These are phyloP conservation scores for Pitta sordida DNA, from an alignment of 2,113 vertebrate genomes.

Conservation along the genomic window DNA sequence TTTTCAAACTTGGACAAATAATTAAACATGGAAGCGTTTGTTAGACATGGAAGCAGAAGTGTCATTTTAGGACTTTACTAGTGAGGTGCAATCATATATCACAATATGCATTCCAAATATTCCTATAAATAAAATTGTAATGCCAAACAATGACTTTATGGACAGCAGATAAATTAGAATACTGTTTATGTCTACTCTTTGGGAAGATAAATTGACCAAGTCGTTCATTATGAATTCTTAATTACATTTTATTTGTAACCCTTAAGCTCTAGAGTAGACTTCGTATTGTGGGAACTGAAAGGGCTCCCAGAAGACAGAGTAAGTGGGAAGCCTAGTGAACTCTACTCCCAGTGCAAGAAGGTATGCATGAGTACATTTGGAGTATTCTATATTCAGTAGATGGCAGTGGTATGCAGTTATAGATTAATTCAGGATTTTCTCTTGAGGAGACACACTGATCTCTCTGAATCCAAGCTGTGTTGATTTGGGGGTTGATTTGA, in stretches of 20 bases:
- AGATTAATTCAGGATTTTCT: conserved; percentile 4
- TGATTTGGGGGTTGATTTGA: not conserved
- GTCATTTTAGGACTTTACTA: not conserved
- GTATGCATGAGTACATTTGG: not conserved
- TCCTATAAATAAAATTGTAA: not conserved
- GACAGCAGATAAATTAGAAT: not conserved
- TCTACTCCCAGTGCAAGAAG: not conserved
- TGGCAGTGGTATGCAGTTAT: conserved; percentile 52
- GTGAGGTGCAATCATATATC: not conserved
- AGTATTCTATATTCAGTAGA: conserved; percentile 28
- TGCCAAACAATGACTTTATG: not conserved
- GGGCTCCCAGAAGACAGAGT: not conserved
- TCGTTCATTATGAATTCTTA: not conserved
- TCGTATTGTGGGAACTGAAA: not conserved
- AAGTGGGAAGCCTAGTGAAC: not conserved
- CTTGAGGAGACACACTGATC: not conserved
- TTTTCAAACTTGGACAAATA: not conserved
- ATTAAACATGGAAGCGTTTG: not conserved
- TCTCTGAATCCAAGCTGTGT: not conserved
- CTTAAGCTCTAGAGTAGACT: not conserved
- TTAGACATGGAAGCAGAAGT: not conserved
- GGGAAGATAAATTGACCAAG: not conserved
- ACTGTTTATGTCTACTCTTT: not conserved
- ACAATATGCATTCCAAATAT: not conserved
- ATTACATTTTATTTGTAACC: not conserved